Conservation (phyloP, 2,113 vertebrate genomes). For the Brachyistius frenatus region DNA sequence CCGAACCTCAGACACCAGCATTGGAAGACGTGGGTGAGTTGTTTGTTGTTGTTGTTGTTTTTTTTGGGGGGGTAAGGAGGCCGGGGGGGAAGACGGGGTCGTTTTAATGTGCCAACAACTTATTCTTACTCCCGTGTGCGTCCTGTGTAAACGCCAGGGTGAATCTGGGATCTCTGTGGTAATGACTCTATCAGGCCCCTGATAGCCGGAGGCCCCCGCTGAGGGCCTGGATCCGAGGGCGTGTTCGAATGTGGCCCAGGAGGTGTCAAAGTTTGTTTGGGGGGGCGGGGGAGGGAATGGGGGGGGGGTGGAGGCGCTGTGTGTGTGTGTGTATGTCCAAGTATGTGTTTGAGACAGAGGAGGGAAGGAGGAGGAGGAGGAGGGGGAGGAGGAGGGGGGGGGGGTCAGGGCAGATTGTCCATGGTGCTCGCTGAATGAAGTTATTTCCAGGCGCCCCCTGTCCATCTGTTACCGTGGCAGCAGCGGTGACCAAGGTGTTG, state of each 20-base stretch:
- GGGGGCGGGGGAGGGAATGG: constrained; percentile 17
- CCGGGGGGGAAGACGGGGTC: no score
- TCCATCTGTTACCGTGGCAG: constrained; percentile 89
- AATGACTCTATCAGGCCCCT: constrained; percentile 81
- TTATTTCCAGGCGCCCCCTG: constrained; percentile 81
- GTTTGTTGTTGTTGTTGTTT: constrained; percentile 32
- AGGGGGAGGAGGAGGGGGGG: constrained; percentile 14
- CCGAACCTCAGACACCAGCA: constrained; percentile 49
- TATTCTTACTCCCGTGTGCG: constrained; percentile 52
- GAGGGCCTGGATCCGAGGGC: constrained; percentile 62
- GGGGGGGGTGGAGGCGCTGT: not conserved
- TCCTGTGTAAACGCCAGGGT: constrained; percentile 58
- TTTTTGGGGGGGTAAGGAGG: not conserved
- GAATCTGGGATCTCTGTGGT: constrained; percentile 72
- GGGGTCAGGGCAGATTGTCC: constrained; percentile 73
- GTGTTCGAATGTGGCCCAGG: constrained; percentile 62
- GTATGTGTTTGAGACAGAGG: constrained; percentile 38
- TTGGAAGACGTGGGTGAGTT: constrained; percentile 63
- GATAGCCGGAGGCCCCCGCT: constrained; percentile 66
- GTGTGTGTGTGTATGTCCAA: constrained; percentile 32
- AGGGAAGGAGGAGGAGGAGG: not conserved
- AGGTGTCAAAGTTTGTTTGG: constrained; percentile 62
- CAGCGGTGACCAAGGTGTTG: constrained; percentile 82
- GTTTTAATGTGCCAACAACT: constrained; percentile 42
- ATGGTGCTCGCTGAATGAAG: constrained; percentile 80